A percentile compares a stretch with the other conserved stretches of the same genome.
These are phyloP conservation scores for Allobates femoralis DNA, from an alignment of 2,797 vertebrate species.

Conservation along the genomic window DNA sequence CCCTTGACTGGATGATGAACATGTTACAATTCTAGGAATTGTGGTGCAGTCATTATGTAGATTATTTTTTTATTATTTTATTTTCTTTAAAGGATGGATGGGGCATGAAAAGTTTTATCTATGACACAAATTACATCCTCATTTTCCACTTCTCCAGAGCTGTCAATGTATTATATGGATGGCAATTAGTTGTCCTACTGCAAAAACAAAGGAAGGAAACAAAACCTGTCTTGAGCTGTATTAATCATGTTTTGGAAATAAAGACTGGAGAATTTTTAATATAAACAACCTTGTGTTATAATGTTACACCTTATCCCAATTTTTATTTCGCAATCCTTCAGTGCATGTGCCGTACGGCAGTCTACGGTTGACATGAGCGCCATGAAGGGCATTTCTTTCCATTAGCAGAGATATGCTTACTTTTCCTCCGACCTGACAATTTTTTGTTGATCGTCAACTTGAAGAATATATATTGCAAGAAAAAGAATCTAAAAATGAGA, in stretches of 20 bases:
- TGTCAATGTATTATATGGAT: background rate
- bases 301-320: background rate
- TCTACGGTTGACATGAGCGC: background rate
- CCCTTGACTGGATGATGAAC: background rate
- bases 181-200: constrained; percentile 13
- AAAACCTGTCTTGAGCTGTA: constrained; percentile 4
- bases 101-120: constrained; percentile 17
- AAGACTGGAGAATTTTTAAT: background rate
- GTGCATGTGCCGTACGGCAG: background rate
- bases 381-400: background rate
- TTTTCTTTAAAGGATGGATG: too few species aligned
- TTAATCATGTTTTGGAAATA: constrained; percentile 6
- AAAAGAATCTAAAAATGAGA: constrained; percentile 22
- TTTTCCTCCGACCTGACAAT: constrained; percentile 6
- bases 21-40: background rate
- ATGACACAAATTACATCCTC: constrained; percentile 15
- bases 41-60: background rate
- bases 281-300: background rate
- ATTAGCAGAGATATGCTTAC: background rate
- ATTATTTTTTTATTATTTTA: background rate
- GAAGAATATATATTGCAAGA: background rate
- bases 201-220: constrained; percentile 25
- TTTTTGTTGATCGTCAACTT: constrained; percentile 27
- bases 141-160: constrained; percentile 10
- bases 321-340: background rate